Percentiles rank a stretch among this genome's conserved stretches.
These are phyloP conservation scores for Tinamus major DNA, from an alignment of 2,797 vertebrate genomes.

Conservation along the genomic window DNA sequence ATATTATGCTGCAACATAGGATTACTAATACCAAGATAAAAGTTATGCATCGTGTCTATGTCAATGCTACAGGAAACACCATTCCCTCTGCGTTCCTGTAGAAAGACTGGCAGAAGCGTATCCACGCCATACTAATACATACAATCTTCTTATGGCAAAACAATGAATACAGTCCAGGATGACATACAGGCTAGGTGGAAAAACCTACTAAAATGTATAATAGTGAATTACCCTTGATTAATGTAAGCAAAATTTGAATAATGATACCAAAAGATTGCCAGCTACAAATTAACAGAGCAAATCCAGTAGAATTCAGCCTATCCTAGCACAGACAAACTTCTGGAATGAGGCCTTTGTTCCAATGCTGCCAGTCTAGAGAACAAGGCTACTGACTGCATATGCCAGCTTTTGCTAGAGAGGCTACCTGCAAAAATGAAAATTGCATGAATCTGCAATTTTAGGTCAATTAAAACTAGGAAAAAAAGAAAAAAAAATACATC, in stretches of 20 bases:
- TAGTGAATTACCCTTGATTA: background rate
- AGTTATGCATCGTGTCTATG: background rate
- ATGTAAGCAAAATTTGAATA: background rate
- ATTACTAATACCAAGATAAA: background rate
- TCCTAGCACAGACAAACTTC: slow-evolving; percentile 46
- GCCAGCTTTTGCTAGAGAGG: slow-evolving; percentile 48
- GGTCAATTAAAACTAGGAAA: slow-evolving; percentile 20
- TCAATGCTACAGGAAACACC: background rate
- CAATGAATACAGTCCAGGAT: background rate
- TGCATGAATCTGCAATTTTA: slow-evolving; percentile 47
- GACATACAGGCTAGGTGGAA: background rate
- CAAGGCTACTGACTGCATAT: slow-evolving; percentile 54
- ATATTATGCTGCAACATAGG: background rate
- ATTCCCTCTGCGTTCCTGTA: background rate
- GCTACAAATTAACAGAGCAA: slow-evolving; percentile 21
- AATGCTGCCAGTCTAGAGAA: slow-evolving; percentile 40
- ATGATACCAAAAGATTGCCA: background rate
- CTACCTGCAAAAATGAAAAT: slow-evolving; percentile 64
- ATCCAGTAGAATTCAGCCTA: slow-evolving; percentile 48
- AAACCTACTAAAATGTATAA: slow-evolving; percentile 7
- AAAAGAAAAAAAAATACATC: background rate
- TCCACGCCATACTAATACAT: background rate
- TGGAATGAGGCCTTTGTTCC: slow-evolving; percentile 66
- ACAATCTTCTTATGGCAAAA: background rate
- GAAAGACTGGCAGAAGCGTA: background rate